Base-by-base conservation (phyloP, 2,888 invertebrate genomes). In the Drosophila yooni region DNA sequence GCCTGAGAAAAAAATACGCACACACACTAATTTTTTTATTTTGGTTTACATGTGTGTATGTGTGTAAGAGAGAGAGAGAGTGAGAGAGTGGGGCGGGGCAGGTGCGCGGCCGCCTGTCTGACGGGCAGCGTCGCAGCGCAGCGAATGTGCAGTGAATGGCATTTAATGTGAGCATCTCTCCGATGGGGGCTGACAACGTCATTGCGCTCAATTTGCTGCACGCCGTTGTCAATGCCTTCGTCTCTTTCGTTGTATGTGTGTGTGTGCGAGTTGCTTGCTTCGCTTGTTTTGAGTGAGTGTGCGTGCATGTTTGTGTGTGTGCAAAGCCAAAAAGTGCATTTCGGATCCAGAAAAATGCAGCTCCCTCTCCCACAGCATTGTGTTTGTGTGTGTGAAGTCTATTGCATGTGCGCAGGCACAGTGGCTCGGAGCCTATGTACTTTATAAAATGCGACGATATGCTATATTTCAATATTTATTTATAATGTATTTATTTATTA, bases 201-300 rank as follows among this genome's bases (percentile, higher is more conserved):
- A 70, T 31, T 74, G 73, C 69, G 79, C 90, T 88, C 76, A 61
- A 68, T 63, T 91, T 88, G 74, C 76, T 80, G 76, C 71, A 87
- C 79, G 83, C 83, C 83, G 83, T 59, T 72, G 63, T 79, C 71
- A 65, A 66, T 79, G 81, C 75, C 82, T 88, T 84, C 88, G 82
- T 89, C 79, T 80, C 70, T 81, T 70, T 79, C 77, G 69, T 51
- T 72, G 77, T 83, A 60, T 85, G 87, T 75, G 87, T 72, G 74
- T 63, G 79, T 76, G 88, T 70, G 74, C 56, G 31, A 60, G 48
- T 56, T 21, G 48, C 40, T 21, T 10, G 25, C 27, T 36, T 57
- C 6, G 46, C 70, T 81, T 71, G 76, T 77, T 63, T 50, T 69
- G 76, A 76, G 62, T 85, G 86, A 73, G 88, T 73, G 79, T 69